Percentiles rank a stretch among this genome's conserved stretches.
These are phyloP conservation scores for Tipula confusa DNA, from an alignment of 2,888 invertebrate species.

Conservation along the genomic window DNA sequence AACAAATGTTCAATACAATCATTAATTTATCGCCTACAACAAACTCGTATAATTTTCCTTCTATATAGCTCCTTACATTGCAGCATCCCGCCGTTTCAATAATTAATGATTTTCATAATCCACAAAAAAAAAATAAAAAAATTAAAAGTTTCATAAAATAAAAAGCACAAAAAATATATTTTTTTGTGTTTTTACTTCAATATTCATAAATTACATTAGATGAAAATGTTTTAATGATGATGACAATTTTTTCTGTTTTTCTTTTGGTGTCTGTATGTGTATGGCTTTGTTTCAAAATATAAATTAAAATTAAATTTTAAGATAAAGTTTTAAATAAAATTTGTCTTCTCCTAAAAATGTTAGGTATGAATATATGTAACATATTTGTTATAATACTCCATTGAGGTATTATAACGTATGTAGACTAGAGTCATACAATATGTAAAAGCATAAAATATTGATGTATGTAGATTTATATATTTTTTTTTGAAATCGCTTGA, in stretches of 20 bases:
- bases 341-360: not conserved
- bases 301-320: conserved; percentile 20
- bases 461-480: too few species aligned
- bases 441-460: conserved; percentile 4
- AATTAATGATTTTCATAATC: conserved; percentile 20
- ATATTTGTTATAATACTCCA: not conserved
- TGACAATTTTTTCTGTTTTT: not conserved
- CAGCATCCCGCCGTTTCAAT: not conserved
- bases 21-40: conserved; percentile 25
- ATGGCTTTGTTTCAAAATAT: not conserved
- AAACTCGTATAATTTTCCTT: not conserved
- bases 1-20: conserved; percentile 25
- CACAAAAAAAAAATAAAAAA: not conserved
- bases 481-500: not conserved
- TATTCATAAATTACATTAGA: conserved; percentile 25
- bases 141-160: not conserved
- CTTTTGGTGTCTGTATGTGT: not conserved
- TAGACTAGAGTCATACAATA: not conserved
- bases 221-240: conserved; percentile 25
- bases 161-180: not conserved
- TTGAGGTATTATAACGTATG: not conserved
- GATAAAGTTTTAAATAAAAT: not conserved
- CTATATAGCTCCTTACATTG: not conserved
- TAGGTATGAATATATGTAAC: not conserved
- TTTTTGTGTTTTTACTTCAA: not conserved